These are phyloP conservation scores for Potamilus streckersoni DNA, from an alignment of 1,140 invertebrate species.

Conservation along the genomic window DNA sequence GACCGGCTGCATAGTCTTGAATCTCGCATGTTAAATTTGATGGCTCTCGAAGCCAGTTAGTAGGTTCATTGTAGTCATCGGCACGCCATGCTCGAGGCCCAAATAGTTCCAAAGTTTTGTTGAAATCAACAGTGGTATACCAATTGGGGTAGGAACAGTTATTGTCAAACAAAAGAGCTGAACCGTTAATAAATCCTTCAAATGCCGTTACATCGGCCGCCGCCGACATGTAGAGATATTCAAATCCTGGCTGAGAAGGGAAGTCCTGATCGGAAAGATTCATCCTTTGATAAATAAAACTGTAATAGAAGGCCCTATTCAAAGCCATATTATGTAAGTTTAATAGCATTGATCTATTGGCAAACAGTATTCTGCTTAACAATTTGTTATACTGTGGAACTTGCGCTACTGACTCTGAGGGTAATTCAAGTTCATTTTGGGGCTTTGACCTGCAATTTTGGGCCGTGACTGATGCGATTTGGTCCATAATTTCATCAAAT, in stretches of 20 bases:
- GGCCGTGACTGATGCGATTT: slow-evolving; percentile 80
- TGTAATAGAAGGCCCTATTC: slow-evolving; percentile 93
- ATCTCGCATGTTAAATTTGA: slow-evolving; percentile 66
- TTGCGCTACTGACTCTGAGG: slow-evolving; percentile 87
- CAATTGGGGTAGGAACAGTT: slow-evolving; percentile 95
- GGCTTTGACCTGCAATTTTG: slow-evolving; percentile 92
- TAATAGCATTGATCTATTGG: slow-evolving; percentile 91
- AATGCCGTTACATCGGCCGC: slow-evolving; percentile 96
- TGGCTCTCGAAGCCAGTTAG: slow-evolving; percentile 67
- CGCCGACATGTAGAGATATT: slow-evolving; percentile 97
- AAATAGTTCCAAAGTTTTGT: slow-evolving; percentile 95
- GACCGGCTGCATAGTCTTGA: slow-evolving; percentile 66
- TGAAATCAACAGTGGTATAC: slow-evolving; percentile 91
- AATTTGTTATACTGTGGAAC: slow-evolving; percentile 95
- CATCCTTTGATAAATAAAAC: slow-evolving; percentile 83
- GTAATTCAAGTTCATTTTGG: slow-evolving; percentile 81
- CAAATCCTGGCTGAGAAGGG: slow-evolving; percentile 95
- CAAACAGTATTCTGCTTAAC: slow-evolving; percentile 86
- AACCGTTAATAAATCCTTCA: slow-evolving; percentile 88
- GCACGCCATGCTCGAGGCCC: slow-evolving; percentile 85
- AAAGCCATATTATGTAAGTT: slow-evolving; percentile 97
- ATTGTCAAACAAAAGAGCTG: slow-evolving; percentile 93
- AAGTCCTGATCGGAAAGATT: slow-evolving; percentile 55
- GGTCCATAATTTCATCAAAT: slow-evolving; percentile 60
- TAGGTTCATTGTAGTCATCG: slow-evolving; percentile 68